Conservation (phyloP, 2,888 invertebrate genomes). For the Sturmia bella region DNA sequence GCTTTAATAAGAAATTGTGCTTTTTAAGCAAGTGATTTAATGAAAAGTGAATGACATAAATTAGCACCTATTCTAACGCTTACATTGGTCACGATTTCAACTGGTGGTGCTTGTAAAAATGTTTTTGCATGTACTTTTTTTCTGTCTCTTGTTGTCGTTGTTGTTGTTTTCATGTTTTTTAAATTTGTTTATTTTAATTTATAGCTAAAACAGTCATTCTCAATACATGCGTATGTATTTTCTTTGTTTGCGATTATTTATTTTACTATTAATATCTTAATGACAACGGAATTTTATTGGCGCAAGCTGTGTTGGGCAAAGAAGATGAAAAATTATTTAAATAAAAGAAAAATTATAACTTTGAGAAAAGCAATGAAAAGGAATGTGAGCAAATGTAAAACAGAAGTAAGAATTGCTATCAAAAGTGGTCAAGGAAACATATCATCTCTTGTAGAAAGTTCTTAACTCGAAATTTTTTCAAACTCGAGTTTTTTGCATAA, state of each 20-base stretch:
- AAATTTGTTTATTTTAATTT: slow-evolving; percentile 69
- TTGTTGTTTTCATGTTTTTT: slow-evolving; percentile 59
- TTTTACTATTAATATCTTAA: no score
- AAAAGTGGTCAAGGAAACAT: no score
- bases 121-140: slow-evolving; percentile 7
- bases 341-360: no score
- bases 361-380: no score
- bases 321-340: no score
- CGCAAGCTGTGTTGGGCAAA: no score
- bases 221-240: slow-evolving; percentile 39
- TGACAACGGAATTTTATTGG: no score
- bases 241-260: neutral
- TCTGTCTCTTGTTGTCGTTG: slow-evolving; percentile 41
- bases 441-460: no score
- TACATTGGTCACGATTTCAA: slow-evolving; percentile 65
- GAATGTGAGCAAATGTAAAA: no score
- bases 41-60: slow-evolving; percentile 70
- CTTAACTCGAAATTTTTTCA: no score
- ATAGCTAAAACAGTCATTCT: slow-evolving; percentile 39
- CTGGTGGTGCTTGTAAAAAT: slow-evolving; percentile 40
- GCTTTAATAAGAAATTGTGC: slow-evolving; percentile 21
- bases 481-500: no score
- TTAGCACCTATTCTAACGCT: slow-evolving; percentile 70
- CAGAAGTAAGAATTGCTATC: no score
- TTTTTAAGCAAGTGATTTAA: slow-evolving; percentile 65